Percentiles rank a stretch among this genome's conserved stretches.
Evolutionary conservation across 2,113 vertebrate genomes (phyloP).

Genomic region (Vireo altiloquus): DNA sequence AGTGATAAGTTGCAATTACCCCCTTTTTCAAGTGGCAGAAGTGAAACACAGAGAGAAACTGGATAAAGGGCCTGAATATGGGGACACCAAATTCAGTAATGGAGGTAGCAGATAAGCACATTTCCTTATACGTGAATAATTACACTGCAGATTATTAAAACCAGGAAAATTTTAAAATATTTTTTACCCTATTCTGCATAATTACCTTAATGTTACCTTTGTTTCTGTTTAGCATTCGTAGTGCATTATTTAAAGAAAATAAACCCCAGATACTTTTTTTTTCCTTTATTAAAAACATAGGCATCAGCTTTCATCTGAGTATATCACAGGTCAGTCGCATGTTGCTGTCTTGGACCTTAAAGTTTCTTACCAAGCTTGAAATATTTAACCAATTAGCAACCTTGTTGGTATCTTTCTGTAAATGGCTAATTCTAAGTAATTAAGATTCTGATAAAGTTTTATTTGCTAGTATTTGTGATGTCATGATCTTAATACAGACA

Average conservation of each 20-base stretch:
- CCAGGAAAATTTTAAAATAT: background rate
- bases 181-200: background rate
- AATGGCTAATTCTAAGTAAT: background rate
- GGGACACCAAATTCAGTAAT: background rate
- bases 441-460: background rate
- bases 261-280: background rate
- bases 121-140: background rate
- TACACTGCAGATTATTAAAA: background rate
- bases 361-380: background rate
- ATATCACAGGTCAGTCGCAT: background rate
- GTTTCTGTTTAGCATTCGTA: background rate
- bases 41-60: background rate
- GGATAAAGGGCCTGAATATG: background rate
- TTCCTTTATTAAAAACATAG: background rate
- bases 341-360: background rate
- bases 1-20: background rate
- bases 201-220: background rate
- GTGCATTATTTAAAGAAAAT: background rate
- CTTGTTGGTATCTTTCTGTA: background rate
- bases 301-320: background rate
- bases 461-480: background rate
- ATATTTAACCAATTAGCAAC: background rate
- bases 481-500: background rate
- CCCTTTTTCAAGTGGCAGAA: background rate
- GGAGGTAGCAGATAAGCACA: background rate